Conservation (phyloP, 2,797 vertebrate genomes). For the Trichosurus vulpecula region DNA sequence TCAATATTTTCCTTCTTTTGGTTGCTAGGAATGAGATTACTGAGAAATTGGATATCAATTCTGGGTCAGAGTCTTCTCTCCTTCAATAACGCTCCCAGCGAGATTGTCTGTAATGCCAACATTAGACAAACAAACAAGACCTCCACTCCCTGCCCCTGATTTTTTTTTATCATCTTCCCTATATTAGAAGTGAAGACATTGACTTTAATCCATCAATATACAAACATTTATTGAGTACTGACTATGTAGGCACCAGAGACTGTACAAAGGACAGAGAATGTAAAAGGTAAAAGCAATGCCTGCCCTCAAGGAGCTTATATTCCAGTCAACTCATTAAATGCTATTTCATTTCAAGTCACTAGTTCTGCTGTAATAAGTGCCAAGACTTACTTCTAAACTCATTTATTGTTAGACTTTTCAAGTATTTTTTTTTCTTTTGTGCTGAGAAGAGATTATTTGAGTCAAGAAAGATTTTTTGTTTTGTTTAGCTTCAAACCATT, state of each 20-base stretch:
- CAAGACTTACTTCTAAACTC: neutral
- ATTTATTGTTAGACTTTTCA: neutral
- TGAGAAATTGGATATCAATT: conserved; percentile 51
- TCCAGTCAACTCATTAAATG: neutral
- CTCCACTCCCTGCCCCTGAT: neutral
- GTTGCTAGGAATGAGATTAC: conserved; percentile 40
- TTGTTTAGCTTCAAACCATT: neutral
- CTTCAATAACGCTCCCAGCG: conserved; percentile 52
- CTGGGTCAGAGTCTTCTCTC: conserved; percentile 27
- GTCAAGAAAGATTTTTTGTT: neutral
- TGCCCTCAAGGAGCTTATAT: neutral
- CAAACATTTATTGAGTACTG: neutral
- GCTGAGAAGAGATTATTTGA: neutral
- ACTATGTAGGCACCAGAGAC: neutral
- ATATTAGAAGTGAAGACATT: conserved; percentile 24
- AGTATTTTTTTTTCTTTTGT: neutral
- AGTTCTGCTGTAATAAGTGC: conserved; percentile 6
- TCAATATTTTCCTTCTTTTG: conserved; percentile 35
- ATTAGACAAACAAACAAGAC: conserved; percentile 33
- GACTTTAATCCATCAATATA: neutral
- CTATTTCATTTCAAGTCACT: neutral
- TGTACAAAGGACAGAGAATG: neutral
- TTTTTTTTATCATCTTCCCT: neutral
- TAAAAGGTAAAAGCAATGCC: too few species aligned
- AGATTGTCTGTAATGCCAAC: conserved; percentile 22